Base-by-base conservation (phyloP, 2,113 vertebrate genomes). In the Gymnarchus niloticus region DNA sequence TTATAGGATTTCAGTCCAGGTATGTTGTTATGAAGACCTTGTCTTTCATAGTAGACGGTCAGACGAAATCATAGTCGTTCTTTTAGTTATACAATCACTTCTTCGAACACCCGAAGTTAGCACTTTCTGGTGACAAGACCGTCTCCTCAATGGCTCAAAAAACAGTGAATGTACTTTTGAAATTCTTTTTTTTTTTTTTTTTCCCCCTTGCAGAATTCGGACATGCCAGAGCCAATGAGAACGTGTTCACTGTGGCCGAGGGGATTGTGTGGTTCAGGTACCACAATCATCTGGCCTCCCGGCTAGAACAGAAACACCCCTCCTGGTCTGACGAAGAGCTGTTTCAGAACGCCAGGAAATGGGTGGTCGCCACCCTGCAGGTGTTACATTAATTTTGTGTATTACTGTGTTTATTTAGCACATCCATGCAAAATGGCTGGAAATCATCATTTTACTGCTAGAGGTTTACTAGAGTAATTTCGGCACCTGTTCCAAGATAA, bases 221-320 rank as follows among this genome's bases (percentile, higher is more conserved):
- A 73, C 97, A 94, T 2, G 93, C 96, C 92, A 95, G 94, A 92
- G 97, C 94, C 87, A 99, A 99, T 37, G 96, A 97, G 91, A 98
- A 95, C 89, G 89, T 92, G 88, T 99, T 98, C 92, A 93, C 96
- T 6, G 95, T 95, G 93, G 96, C 96, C 4, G 91, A 94, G 87
- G 95, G 94, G 86, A 95, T 99, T 12, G 89, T 94, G 83, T 99
- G 97, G 97, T 98, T 97, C 91, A 96, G 96, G 83, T 99, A 96
- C 94, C 97, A 98, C 93, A 97, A 98, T 92, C 83, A 95, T 54
- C 76, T 94, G 4, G 97, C 97, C 2, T 5, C 81, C 33, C 57
- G 0, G 7, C 88, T 98, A 86, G 91, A 93, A 3, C 14, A 49
- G 85, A 0, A 85, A 28, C 91, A 98, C 81, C 94, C 94, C 1